Base-by-base conservation (phyloP, 2,797 vertebrate genomes). In the Hephaestus fuliginosus region DNA sequence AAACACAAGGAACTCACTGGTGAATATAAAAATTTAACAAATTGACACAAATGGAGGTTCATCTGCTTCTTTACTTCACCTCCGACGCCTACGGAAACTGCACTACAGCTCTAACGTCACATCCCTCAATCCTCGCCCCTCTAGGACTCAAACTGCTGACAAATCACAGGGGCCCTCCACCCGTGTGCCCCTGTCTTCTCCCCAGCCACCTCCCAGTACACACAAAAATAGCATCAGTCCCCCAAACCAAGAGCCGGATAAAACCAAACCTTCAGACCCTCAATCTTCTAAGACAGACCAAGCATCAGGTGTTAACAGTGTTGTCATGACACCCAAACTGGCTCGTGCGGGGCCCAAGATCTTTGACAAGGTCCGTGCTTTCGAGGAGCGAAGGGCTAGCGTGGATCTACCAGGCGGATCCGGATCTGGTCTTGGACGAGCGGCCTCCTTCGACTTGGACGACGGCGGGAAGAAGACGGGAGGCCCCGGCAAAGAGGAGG, bases 321-420 rank as follows among this genome's bases (percentile, higher is more conserved):
- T 73, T 15, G 65, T 63, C 64, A 96, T 96, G 48, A 96, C 95
- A 0, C 95, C 97, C n/a, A 96, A 97, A 82, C 92, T 96, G 85
- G 93, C 95, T 73, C 95, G 95, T 0, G 89, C 96, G 0, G 94
- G 94, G 48, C 96, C 97, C 74, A 97, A 94, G 91, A 96, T 98
- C 87, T 96, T 96, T 0, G 97, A 98, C 87, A 97, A 96, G 89
- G 93, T 98, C 82, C 94, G 93, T 67, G 96, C 95, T 73, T 97
- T 98, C 2, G 97, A 99, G 92, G 97, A 97, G 76, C 93, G 95
- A 48, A 91, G 93, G 75, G 92, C 93, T 33, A 88, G 91, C 1
- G 43, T 76, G 30, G 90, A 91, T 49, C 74, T 70, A 20, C 78
- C 80, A 1, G 79, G 78, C 33, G 67, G 74, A 28, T 86, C 93